Conservation (phyloP, 2,888 invertebrate species). For the Rhingia rostrata region DNA sequence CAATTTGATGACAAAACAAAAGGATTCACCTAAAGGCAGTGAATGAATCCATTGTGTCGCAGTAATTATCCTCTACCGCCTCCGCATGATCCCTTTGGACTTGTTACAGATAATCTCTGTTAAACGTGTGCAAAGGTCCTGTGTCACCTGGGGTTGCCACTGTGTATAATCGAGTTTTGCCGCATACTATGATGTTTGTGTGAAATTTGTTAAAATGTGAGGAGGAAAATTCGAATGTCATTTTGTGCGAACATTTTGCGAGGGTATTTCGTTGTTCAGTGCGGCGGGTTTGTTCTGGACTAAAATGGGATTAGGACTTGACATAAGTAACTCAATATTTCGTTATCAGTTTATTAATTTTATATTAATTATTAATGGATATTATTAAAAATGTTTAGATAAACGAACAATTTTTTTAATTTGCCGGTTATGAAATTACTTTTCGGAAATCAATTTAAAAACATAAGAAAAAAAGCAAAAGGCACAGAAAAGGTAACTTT, state of each 20-base stretch:
- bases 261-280: constrained; percentile 4
- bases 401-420: too few species aligned
- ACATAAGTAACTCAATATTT: not conserved
- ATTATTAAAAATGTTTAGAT: too few species aligned
- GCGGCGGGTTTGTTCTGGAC: constrained; percentile 40
- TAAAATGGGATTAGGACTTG: constrained; percentile 49
- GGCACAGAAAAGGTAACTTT: too few species aligned
- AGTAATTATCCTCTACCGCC: constrained; percentile 41
- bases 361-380: too few species aligned
- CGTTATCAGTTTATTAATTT: too few species aligned
- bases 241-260: constrained; percentile 17
- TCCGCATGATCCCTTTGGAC: constrained; percentile 20
- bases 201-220: constrained; percentile 28
- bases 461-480: too few species aligned
- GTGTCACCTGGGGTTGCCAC: constrained; percentile 35
- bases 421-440: too few species aligned
- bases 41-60: constrained; percentile 22
- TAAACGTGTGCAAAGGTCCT: constrained; percentile 55
- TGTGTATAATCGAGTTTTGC: constrained; percentile 8
- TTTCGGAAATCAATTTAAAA: too few species aligned
- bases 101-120: constrained; percentile 58
- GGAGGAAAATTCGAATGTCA: constrained; percentile 35
- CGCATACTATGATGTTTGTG: constrained; percentile 33
- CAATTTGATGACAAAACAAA: constrained; percentile 56
- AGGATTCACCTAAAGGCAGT: constrained; percentile 35